These are phyloP conservation scores for Galerucella calmariensis DNA, from an alignment of 2,888 invertebrate genomes.

Conservation along the genomic window DNA sequence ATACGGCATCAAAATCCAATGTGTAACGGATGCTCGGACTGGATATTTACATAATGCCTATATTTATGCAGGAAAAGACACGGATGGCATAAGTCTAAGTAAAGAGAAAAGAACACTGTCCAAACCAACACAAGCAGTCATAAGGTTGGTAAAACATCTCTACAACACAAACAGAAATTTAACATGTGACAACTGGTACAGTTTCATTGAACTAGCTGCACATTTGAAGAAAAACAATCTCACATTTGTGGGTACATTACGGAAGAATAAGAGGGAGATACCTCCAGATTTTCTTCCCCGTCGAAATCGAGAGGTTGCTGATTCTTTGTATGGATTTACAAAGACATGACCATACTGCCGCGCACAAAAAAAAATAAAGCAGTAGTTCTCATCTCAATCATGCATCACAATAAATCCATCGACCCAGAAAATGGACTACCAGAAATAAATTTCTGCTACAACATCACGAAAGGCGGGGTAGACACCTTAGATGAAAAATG, in stretches of 20 bases:
- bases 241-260: slow-evolving; percentile 1
- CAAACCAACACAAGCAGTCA: slow-evolving; percentile 2
- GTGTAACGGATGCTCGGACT: too few species aligned
- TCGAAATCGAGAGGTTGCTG: slow-evolving; percentile 7
- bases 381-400: not conserved
- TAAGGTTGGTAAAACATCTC: not conserved
- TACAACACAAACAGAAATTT: slow-evolving; percentile 11
- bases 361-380: slow-evolving; percentile 9
- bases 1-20: too few species aligned
- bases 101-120: not conserved
- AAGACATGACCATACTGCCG: too few species aligned
- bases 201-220: not conserved
- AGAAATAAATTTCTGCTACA: slow-evolving; percentile 10
- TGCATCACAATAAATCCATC: slow-evolving; percentile 3
- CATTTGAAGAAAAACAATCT: slow-evolving; percentile 9
- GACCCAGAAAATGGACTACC: slow-evolving; percentile 15
- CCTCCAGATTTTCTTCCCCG: not conserved
- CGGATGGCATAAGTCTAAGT: not conserved
- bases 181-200: slow-evolving; percentile 4
- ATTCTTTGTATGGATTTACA: not conserved
- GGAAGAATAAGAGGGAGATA: slow-evolving; percentile 10
- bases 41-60: not conserved
- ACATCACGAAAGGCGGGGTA: slow-evolving; percentile 10
- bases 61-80: slow-evolving; percentile 4
- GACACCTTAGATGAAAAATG: slow-evolving; percentile 10